These are phyloP conservation scores for Chalcis sispes DNA, from an alignment of 2,888 invertebrate species.

Conservation along the genomic window DNA sequence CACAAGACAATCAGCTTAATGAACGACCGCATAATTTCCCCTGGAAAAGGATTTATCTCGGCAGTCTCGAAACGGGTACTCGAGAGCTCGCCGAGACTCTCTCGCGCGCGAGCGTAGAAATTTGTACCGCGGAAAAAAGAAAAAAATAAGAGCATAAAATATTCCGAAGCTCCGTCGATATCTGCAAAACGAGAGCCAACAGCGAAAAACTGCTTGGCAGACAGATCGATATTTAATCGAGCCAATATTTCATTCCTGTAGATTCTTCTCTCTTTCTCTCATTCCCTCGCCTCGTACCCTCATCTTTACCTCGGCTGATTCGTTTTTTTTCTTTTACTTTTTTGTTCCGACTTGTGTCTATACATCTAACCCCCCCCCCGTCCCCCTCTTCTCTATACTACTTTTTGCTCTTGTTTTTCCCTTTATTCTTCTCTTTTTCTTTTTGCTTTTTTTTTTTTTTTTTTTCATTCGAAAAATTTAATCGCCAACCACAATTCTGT, in stretches of 20 bases:
- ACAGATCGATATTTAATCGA: slow-evolving; percentile 56
- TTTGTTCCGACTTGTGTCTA: too few relatives aligned
- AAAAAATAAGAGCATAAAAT: background rate
- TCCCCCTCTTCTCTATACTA: background rate
- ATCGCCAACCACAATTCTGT: too few relatives aligned
- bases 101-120: too few relatives aligned
- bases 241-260: slow-evolving; percentile 47
- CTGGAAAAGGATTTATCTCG: too few relatives aligned
- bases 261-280: slow-evolving; percentile 1
- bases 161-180: too few relatives aligned
- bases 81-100: too few relatives aligned
- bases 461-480: background rate
- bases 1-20: too few relatives aligned
- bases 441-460: background rate
- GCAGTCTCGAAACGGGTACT: too few relatives aligned
- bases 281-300: too few relatives aligned
- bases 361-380: background rate
- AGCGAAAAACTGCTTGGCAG: slow-evolving; percentile 32
- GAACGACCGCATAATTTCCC: too few relatives aligned
- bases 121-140: background rate
- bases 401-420: background rate
- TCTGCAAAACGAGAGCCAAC: background rate
- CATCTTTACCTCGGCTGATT: too few relatives aligned
- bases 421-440: background rate
- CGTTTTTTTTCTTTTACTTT: too few relatives aligned